Evolutionary conservation across 2,113 vertebrate species (phyloP).

Genomic region (Cichladusa arquata): DNA sequence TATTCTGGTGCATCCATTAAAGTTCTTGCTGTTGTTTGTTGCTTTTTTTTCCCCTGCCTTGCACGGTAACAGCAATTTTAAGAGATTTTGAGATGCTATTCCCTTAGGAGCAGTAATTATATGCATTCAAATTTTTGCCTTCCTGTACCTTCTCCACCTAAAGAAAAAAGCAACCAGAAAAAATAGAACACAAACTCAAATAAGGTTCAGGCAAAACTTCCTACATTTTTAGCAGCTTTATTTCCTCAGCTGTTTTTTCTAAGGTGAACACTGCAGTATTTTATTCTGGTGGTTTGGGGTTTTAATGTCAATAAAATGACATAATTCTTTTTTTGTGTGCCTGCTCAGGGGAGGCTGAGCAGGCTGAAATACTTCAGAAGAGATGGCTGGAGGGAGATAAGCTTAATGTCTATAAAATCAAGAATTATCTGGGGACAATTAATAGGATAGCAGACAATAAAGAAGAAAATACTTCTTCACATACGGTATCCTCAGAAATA

Average conservation of each 20-base stretch:
- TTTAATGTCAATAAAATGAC: neutral
- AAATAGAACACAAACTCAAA: neutral
- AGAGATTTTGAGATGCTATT: neutral
- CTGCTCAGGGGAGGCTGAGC: neutral
- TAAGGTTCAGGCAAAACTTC: neutral
- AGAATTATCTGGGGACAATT: neutral
- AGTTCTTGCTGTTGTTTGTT: neutral
- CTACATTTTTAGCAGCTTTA: neutral
- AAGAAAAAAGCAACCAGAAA: neutral
- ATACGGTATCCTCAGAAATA: neutral
- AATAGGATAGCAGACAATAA: neutral
- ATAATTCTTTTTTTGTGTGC: neutral
- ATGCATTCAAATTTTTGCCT: neutral
- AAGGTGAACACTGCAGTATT: neutral
- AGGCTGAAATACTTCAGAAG: neutral
- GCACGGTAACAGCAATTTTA: rapidly evolving
- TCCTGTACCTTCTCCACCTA: neutral
- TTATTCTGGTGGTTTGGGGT: neutral
- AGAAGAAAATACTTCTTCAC: neutral
- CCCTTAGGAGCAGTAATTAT: neutral
- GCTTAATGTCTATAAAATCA: neutral
- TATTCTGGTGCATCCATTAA: neutral
- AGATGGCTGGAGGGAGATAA: neutral
- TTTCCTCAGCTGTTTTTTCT: neutral
- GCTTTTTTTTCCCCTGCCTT: neutral